Base-by-base conservation (phyloP, 1,140 invertebrate species). In the Bicyclus anynana region DNA sequence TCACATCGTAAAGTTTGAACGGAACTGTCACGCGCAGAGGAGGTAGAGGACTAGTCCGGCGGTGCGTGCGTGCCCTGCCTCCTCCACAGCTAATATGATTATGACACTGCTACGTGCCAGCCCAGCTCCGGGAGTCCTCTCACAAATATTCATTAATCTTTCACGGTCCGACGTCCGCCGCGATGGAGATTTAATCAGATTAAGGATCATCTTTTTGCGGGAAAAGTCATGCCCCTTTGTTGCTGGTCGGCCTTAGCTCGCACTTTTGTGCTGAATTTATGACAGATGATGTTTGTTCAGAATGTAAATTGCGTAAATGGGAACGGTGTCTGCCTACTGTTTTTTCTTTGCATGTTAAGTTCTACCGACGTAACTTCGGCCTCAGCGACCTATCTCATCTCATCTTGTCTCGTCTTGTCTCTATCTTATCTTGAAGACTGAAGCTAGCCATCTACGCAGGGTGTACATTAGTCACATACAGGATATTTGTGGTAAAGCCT, bases 101-200 rank as follows among this genome's bases (percentile, higher is more conserved):
- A 88, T 84, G 84, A 87, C 82, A 84, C 73, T 76, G 74, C 72
- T 85, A 86, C 81, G 84, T 85, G 83, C 84, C 75, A 68, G 64
- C 77, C 79, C 73, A 70, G 69, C 79, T 74, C 74, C 73, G 80
- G 77, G 83, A 84, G 77, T 85, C 82, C 80, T 83, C 77, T 69
- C 83, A 81, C 83, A 86, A 84, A 86, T 83, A 86, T 85, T 88
- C 84, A 88, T 88, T 88, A 88, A 88, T 88, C 84, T 88, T 88
- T 88, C 80, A 88, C 84, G 84, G 80, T 75, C 83, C 76, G 81
- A 86, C 85, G 85, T 88, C 80, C 76, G 76, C 80, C 70, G 71
- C 80, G 80, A 88, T 88, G 85, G 85, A 85, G 83, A 88, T 88
- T 88, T 88, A 88, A 88, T 88, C 85, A 84, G 85, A 88, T 88